Percentiles rank a stretch among this genome's conserved stretches.
Conservation (phyloP, 2,888 invertebrate genomes). For the Neoscelio sp. region DNA sequence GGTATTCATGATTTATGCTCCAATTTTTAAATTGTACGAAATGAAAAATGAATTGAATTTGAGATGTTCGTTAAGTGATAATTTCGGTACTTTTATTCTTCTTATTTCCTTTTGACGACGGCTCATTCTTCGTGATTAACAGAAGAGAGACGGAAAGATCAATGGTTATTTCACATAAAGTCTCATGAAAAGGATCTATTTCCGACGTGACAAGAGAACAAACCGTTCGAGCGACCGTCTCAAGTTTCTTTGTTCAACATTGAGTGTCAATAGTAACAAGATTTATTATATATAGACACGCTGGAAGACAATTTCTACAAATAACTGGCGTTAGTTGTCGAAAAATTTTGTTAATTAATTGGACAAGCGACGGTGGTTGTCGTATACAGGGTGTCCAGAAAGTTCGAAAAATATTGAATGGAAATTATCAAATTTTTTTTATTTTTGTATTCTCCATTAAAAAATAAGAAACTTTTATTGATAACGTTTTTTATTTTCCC, state of each 20-base stretch:
- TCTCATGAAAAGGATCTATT: slow-evolving; percentile 68
- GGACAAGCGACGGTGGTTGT: no score
- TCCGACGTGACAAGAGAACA: slow-evolving; percentile 54
- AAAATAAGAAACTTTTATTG: no score
- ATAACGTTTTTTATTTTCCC: no score
- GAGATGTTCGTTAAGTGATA: slow-evolving; percentile 26
- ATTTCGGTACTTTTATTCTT: slow-evolving; percentile 29
- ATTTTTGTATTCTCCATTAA: no score
- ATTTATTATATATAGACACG: no score
- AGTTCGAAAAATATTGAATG: no score
- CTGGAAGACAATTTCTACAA: no score
- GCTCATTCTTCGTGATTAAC: slow-evolving; percentile 36
- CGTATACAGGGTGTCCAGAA: no score
- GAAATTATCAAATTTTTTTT: no score
- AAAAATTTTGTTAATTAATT: no score
- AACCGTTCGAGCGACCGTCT: slow-evolving; percentile 27
- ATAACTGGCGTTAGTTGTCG: no score
- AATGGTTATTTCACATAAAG: slow-evolving; percentile 63
- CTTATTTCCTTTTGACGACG: slow-evolving; percentile 21
- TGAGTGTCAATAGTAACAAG: no score
- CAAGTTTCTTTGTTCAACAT: slow-evolving; percentile 15
- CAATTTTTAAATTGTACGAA: neutral
- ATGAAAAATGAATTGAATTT: slow-evolving; percentile 1
- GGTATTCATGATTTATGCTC: neutral
- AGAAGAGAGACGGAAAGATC: slow-evolving; percentile 47